phyloP scores from a whole-genome alignment of 2,797 vertebrate genomes.

The Danionella dracula region DNA sequence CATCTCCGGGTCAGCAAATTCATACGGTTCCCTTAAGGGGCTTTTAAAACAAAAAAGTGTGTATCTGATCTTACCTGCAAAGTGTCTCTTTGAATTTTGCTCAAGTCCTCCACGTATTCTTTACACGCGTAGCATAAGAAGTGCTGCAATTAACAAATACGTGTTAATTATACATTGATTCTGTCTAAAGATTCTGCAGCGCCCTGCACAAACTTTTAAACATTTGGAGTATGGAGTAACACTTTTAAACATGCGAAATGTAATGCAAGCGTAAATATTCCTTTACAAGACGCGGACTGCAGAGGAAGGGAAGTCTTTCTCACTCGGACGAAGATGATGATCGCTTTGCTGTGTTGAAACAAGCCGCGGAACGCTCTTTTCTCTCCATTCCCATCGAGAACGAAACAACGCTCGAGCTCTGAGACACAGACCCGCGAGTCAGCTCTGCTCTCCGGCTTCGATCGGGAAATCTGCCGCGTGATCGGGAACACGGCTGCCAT shows the following conservation, averaged over 20 bases:
- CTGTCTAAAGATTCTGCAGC: too few relatives aligned
- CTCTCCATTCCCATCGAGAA: conserved; percentile 70
- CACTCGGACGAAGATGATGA: conserved; percentile 89
- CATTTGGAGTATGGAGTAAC: too few relatives aligned
- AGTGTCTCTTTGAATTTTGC: conserved; percentile 75
- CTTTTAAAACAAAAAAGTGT: too few relatives aligned
- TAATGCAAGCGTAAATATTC: too few relatives aligned
- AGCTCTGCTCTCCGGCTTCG: not conserved
- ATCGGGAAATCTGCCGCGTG: conserved; percentile 68
- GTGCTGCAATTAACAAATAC: conserved; percentile 68
- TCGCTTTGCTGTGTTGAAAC: conserved; percentile 70
- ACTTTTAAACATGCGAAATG: too few relatives aligned
- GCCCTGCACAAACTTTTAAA: too few relatives aligned
- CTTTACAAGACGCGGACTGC: too few relatives aligned
- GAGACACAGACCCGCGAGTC: conserved; percentile 34
- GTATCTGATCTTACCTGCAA: conserved; percentile 72
- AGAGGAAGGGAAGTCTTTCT: conserved; percentile 46
- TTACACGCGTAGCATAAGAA: conserved; percentile 92
- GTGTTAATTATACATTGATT: too few relatives aligned
- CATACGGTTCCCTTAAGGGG: too few relatives aligned
- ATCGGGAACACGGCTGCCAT: conserved; percentile 66
- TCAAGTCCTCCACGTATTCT: conserved; percentile 91
- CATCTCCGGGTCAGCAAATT: too few relatives aligned
- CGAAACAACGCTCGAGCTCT: conserved; percentile 62
- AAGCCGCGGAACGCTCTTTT: conserved; percentile 67